Percentiles rank a stretch among this genome's conserved stretches.
Conservation (phyloP, 2,888 invertebrate genomes). For the Acronicta psi region DNA sequence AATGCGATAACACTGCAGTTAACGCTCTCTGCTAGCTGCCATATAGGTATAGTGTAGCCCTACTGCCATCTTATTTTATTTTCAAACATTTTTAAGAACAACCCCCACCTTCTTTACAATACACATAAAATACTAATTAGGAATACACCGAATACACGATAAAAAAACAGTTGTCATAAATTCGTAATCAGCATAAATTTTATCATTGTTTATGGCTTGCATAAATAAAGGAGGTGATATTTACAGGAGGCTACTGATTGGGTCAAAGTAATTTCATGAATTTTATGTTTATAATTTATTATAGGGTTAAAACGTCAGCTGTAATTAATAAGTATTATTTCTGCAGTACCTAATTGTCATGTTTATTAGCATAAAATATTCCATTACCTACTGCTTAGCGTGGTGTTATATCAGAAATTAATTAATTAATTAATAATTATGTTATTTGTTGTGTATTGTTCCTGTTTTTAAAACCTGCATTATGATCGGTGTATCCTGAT, state of each 20-base stretch:
- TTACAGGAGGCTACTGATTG: slow-evolving; percentile 43
- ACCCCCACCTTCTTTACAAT: slow-evolving; percentile 54
- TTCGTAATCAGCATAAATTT: slow-evolving; percentile 65
- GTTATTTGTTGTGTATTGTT: too few species aligned
- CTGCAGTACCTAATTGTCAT: too few species aligned
- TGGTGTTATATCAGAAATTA: too few species aligned
- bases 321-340: background rate
- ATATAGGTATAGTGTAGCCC: too few species aligned
- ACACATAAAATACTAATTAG: slow-evolving; percentile 69
- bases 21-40: too few species aligned
- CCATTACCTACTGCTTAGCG: too few species aligned
- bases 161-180: slow-evolving; percentile 62
- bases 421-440: too few species aligned
- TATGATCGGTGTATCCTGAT: too few species aligned
- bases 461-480: too few species aligned
- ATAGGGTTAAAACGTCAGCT: background rate
- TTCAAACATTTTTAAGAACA: slow-evolving; percentile 22
- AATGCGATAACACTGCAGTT: too few species aligned
- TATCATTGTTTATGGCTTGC: slow-evolving; percentile 53
- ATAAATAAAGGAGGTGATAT: slow-evolving; percentile 48
- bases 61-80: slow-evolving; percentile 12
- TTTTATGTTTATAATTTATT: slow-evolving; percentile 17
- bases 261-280: slow-evolving; percentile 24
- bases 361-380: too few species aligned
- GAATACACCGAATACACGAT: slow-evolving; percentile 49